These are phyloP conservation scores for Brachionichthys hirsutus DNA, from an alignment of 2,113 vertebrate genomes.

Conservation along the genomic window DNA sequence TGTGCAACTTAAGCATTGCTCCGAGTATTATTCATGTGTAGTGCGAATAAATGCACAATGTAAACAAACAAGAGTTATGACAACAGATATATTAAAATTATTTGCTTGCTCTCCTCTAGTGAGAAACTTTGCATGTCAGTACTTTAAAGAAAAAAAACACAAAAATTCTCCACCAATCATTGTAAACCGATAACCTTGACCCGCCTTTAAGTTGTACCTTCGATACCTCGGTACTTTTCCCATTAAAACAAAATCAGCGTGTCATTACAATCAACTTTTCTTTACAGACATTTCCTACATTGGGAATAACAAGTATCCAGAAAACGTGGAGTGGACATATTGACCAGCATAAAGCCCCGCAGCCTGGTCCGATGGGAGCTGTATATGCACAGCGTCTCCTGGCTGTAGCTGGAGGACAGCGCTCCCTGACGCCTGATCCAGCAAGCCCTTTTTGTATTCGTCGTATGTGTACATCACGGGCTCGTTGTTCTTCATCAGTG, in stretches of 20 bases:
- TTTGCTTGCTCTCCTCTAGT: background rate
- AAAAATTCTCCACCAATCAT: background rate
- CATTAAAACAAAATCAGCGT: constrained; percentile 1
- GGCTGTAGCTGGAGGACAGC: constrained; percentile 86
- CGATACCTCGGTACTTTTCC: constrained; percentile 14
- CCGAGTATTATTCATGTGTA: constrained; percentile 17
- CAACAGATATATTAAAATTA: constrained; percentile 11
- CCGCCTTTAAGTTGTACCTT: constrained; percentile 20
- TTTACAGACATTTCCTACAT: constrained; percentile 78
- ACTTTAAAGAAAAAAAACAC: no score
- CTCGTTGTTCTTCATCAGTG: constrained; percentile 93
- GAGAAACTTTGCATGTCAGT: background rate
- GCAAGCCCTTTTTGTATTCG: constrained; percentile 93
- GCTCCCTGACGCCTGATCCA: constrained; percentile 97
- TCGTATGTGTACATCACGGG: constrained; percentile 98
- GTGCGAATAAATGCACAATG: constrained; percentile 37
- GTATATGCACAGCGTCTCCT: constrained; percentile 90
- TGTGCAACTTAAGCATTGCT: constrained; percentile 21
- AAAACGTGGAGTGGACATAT: constrained; percentile 96
- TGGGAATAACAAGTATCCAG: constrained; percentile 95
- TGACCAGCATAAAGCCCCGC: constrained; percentile 95
- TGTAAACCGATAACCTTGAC: constrained; percentile 14
- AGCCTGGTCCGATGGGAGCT: constrained; percentile 95
- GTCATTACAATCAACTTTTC: constrained; percentile 3
- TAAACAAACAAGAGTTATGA: constrained; percentile 18